phyloP scores from a whole-genome alignment of 2,113 vertebrate genomes.

The Gnathonemus echidnorhynchus region DNA sequence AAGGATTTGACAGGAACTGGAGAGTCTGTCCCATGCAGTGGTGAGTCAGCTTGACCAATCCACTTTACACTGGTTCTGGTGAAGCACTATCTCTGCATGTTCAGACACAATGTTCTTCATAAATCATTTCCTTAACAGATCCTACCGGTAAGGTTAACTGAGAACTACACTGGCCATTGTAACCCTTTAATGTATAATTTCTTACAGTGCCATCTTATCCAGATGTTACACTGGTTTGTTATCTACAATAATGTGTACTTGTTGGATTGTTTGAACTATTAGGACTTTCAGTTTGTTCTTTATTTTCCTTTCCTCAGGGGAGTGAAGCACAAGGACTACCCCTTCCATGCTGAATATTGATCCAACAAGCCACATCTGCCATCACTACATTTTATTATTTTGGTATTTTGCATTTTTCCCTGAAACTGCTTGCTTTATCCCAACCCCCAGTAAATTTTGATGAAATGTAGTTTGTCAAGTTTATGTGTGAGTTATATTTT shows the following conservation, averaged over 20 bases:
- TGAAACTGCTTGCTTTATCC: not conserved
- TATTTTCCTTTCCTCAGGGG: constrained; percentile 38
- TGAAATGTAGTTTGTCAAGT: not conserved
- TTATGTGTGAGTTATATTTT: not conserved
- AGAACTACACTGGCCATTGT: too few species aligned
- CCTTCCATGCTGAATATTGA: constrained; percentile 49
- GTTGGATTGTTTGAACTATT: not conserved
- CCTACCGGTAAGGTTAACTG: not conserved
- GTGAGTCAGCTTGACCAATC: constrained; percentile 55
- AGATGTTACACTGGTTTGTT: not conserved
- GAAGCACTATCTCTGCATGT: not conserved
- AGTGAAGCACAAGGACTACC: constrained; percentile 54
- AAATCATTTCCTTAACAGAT: not conserved
- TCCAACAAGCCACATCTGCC: not conserved
- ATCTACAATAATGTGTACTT: not conserved
- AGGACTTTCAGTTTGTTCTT: not conserved
- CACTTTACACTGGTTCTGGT: not conserved
- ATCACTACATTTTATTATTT: not conserved
- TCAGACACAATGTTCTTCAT: not conserved
- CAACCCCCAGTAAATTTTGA: not conserved
- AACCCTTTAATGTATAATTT: not conserved
- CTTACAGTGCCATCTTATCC: not conserved
- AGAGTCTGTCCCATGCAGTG: constrained; percentile 59
- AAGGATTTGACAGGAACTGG: constrained; percentile 69
- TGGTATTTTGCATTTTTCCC: not conserved